phyloP scores from a whole-genome alignment of 2,888 invertebrate genomes.

The Mystacides longicornis region DNA sequence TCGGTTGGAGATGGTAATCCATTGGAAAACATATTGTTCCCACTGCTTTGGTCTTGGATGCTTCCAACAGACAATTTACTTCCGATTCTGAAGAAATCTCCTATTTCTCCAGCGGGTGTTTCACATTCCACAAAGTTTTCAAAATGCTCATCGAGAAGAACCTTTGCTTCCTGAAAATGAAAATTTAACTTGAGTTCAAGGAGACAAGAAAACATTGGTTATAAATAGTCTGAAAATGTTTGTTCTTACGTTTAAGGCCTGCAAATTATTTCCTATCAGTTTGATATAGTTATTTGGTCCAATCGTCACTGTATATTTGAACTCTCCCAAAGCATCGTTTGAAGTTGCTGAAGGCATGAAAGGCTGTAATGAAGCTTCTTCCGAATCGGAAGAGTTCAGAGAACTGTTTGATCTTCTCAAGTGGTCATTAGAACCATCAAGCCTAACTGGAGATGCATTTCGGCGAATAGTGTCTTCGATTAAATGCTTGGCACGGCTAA shows the following conservation, averaged over 20 bases:
- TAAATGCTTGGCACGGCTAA: slow-evolving; percentile 82
- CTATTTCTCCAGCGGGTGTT: slow-evolving; percentile 42
- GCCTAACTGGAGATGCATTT: slow-evolving; percentile 85
- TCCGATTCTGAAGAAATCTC: slow-evolving; percentile 49
- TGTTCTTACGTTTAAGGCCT: slow-evolving; percentile 67
- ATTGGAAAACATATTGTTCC: slow-evolving; percentile 35
- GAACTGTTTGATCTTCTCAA: slow-evolving; percentile 69
- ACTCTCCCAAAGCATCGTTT: slow-evolving; percentile 80
- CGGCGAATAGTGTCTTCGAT: slow-evolving; percentile 93
- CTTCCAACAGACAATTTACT: slow-evolving; percentile 30
- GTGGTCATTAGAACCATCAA: slow-evolving; percentile 50
- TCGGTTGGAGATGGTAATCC: slow-evolving; percentile 32
- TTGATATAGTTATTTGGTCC: slow-evolving; percentile 75
- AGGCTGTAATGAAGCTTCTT: slow-evolving; percentile 49
- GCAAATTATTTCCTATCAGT: slow-evolving; percentile 78
- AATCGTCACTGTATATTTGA: slow-evolving; percentile 80
- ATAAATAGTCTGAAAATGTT: neutral
- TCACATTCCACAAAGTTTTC: slow-evolving; percentile 46
- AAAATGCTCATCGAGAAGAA: slow-evolving; percentile 83
- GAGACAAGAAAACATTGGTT: neutral
- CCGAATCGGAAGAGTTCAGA: slow-evolving; percentile 68
- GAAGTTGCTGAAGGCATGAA: slow-evolving; percentile 75
- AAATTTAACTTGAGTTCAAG: neutral
- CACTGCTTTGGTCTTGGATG: slow-evolving; percentile 9
- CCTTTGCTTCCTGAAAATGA: slow-evolving; percentile 66